phyloP scores from a whole-genome alignment of 1,140 invertebrate species.

The Leptestheria dahalacensis region DNA sequence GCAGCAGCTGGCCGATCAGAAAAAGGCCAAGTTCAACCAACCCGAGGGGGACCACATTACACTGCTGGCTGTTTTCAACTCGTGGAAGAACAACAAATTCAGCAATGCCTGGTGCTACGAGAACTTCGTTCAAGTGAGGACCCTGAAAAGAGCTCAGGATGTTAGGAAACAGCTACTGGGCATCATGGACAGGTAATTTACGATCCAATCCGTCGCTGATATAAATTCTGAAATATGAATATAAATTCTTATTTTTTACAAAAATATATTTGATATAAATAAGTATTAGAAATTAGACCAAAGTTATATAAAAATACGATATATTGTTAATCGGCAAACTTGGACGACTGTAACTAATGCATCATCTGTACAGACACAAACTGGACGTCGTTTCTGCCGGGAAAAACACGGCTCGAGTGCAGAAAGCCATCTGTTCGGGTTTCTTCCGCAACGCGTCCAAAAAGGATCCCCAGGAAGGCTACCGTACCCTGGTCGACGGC shows the following conservation, averaged over 20 bases:
- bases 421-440: slow-evolving; percentile 96
- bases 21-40: slow-evolving; percentile 98
- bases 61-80: slow-evolving; percentile 94
- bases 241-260: no score
- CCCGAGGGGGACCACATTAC: slow-evolving; percentile 96
- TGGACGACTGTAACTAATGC: background rate
- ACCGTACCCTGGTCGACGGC: slow-evolving; percentile 90
- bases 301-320: no score
- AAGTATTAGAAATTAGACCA: no score
- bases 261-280: no score
- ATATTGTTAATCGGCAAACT: background rate
- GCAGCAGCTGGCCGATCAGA: slow-evolving; percentile 93
- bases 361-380: slow-evolving; percentile 54
- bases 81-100: slow-evolving; percentile 99
- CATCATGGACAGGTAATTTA: slow-evolving; percentile 78
- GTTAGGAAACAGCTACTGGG: slow-evolving; percentile 94
- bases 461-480: slow-evolving; percentile 98
- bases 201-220: slow-evolving; percentile 2
- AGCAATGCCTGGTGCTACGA: slow-evolving; percentile 99
- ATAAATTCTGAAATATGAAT: no score
- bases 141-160: slow-evolving; percentile 92
- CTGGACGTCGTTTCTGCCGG: slow-evolving; percentile 92
- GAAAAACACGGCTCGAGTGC: slow-evolving; percentile 85
- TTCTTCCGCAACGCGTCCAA: slow-evolving; percentile 98
- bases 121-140: slow-evolving; percentile 97